Conservation (phyloP, 2,113 vertebrate genomes). For the Panthera tigris region DNA sequence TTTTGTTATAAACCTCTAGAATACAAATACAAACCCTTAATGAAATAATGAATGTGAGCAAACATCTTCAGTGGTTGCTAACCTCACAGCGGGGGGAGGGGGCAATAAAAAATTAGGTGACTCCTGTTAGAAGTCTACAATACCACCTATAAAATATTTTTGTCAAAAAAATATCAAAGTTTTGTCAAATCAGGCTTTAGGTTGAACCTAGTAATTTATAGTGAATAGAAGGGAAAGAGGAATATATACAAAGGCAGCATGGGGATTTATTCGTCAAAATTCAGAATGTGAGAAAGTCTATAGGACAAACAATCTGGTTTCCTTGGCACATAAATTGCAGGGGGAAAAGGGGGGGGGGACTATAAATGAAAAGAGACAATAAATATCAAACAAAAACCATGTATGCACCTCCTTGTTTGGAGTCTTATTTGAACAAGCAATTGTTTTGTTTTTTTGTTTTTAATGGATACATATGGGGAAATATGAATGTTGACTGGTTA, state of each 20-base stretch:
- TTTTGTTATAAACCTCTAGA: neutral
- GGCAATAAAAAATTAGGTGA: neutral
- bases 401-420: neutral
- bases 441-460: neutral
- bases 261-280: neutral
- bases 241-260: neutral
- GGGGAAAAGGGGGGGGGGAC: neutral
- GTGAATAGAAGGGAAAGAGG: neutral
- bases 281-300: neutral
- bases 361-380: neutral
- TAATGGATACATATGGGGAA: neutral
- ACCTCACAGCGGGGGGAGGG: neutral
- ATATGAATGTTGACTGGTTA: neutral
- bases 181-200: neutral
- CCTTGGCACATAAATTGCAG: constrained; percentile 1
- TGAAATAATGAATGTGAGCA: neutral
- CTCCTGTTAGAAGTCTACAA: neutral
- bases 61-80: neutral
- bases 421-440: neutral
- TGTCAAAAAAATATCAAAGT: neutral
- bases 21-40: neutral
- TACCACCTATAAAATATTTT: neutral
- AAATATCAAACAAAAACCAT: neutral
- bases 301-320: neutral
- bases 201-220: neutral